Conservation (phyloP, 1,140 invertebrate genomes). For the Drosophila fuyamai region DNA sequence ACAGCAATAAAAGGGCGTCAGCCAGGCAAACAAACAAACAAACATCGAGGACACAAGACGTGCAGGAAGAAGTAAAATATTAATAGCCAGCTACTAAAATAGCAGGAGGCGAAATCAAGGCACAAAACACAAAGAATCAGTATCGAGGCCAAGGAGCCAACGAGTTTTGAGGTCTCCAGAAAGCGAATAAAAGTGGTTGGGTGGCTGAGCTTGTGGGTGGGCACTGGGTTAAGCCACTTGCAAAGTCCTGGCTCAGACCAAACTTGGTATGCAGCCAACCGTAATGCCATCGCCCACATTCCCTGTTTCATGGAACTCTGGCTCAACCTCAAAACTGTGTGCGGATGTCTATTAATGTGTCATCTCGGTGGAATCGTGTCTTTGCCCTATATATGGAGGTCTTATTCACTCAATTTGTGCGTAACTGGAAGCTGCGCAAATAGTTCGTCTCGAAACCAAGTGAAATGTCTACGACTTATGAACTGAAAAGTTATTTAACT, state of each 20-base stretch:
- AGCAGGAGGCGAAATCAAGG: constrained; percentile 54
- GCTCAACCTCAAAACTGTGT: constrained; percentile 65
- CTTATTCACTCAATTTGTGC: constrained; percentile 17
- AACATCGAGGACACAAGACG: constrained; percentile 48
- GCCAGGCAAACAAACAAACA: constrained; percentile 51
- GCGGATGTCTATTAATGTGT: constrained; percentile 55
- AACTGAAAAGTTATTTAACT: neutral
- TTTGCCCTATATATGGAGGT: constrained; percentile 13
- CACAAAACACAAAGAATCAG: constrained; percentile 48
- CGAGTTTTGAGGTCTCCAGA: constrained; percentile 37
- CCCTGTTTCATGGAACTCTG: constrained; percentile 35
- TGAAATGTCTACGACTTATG: constrained; percentile 15
- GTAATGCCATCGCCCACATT: constrained; percentile 26
- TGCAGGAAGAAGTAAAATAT: constrained; percentile 68
- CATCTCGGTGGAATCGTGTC: constrained; percentile 27
- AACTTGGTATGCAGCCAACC: constrained; percentile 52
- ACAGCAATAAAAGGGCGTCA: constrained; percentile 53
- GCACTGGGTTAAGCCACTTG: constrained; percentile 34
- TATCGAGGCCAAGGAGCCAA: constrained; percentile 21
- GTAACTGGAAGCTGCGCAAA: constrained; percentile 2
- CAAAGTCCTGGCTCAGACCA: constrained; percentile 39
- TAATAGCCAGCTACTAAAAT: constrained; percentile 79
- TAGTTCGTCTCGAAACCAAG: neutral
- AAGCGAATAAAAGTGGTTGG: neutral
- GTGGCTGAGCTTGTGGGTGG: neutral